Evolutionary conservation across 2,888 invertebrate genomes (phyloP), one percentile per base, ranked within the genome.

Genomic region (Luperina nickerlii): DNA sequence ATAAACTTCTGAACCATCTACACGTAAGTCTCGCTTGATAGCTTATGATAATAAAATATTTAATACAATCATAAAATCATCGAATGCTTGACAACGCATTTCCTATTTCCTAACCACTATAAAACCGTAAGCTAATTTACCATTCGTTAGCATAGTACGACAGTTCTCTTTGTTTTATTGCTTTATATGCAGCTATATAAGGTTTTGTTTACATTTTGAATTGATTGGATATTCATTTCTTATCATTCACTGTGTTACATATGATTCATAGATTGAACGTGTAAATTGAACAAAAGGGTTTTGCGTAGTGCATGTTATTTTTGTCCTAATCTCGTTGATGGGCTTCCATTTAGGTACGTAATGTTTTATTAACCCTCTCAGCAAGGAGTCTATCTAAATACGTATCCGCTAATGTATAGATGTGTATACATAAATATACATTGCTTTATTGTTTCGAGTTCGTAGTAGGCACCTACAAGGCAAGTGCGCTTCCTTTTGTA

Each of bases 401-500:
- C 51, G 69, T 42, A 70, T 51, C 45, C 54, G 38, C 71, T 69
- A 38, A 72, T 65, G 27, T 79, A 66, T n/a, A 78, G 38, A 81
- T 60, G 32, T 48, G 74, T 63, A 27, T 60, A 72, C 48, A 51
- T 66, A 68, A 63, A 73, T 72, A 68, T 87, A 83, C 71, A 74
- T 75, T 75, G 66, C 60, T 71, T 79, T 80, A 84, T 87, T 83
- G 83, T 83, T 82, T 78, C 69, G 63, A 74, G 71, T 85, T 74
- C 45, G 63, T 74, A 69, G 81, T 81, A 72, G 0, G 76, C 74
- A 65, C 76, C 60, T 71, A 82, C 27, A 85, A 81, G 82, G 82
- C 78, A 79, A 77, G 81, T 71, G 74, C 69, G 79, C 78, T 85
- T 88, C 89, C 88, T 85, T 81, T 84, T 79, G 83, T 84, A 74